A percentile compares a stretch with the other conserved stretches of the same genome.
Evolutionary conservation across 2,113 vertebrate genomes (phyloP).

Genomic region (Atlantisia rogersi): DNA sequence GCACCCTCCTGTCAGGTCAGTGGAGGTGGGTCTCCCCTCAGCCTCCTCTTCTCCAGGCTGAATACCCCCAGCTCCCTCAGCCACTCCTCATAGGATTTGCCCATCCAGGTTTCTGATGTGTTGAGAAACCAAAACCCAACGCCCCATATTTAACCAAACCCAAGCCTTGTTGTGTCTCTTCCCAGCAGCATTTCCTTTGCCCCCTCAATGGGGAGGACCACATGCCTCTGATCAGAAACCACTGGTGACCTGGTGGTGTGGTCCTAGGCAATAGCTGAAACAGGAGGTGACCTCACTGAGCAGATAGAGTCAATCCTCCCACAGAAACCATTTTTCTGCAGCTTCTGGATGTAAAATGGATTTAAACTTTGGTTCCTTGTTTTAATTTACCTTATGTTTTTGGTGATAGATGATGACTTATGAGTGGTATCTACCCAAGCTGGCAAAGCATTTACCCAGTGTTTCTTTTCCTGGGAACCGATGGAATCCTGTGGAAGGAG

Average conservation of each 20-base stretch:
- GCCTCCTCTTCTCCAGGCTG: too few relatives aligned
- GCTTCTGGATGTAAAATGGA: background rate
- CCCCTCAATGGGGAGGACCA: background rate
- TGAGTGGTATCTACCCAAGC: slow-evolving; percentile 91
- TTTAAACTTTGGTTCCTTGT: background rate
- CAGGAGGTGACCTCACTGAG: background rate
- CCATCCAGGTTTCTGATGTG: too few relatives aligned
- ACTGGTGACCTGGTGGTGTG: background rate
- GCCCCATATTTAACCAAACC: background rate
- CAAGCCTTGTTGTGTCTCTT: background rate
- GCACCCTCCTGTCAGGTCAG: too few relatives aligned
- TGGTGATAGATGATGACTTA: slow-evolving; percentile 95
- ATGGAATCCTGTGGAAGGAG: slow-evolving; percentile 86
- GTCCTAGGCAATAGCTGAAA: background rate
- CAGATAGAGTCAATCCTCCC: background rate
- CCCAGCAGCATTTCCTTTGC: background rate
- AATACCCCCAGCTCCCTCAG: too few relatives aligned
- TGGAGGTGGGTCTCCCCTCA: too few relatives aligned
- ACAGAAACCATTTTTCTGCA: background rate
- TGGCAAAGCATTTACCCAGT: slow-evolving; percentile 85
- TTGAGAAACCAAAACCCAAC: background rate
- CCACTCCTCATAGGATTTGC: too few relatives aligned
- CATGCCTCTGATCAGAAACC: background rate
- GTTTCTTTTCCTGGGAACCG: slow-evolving; percentile 87
- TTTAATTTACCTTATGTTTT: background rate